A percentile compares a stretch with the other conserved stretches of the same genome.
phyloP scores from a whole-genome alignment of 2,888 invertebrate genomes.

The Hoplodrina ambigua region DNA sequence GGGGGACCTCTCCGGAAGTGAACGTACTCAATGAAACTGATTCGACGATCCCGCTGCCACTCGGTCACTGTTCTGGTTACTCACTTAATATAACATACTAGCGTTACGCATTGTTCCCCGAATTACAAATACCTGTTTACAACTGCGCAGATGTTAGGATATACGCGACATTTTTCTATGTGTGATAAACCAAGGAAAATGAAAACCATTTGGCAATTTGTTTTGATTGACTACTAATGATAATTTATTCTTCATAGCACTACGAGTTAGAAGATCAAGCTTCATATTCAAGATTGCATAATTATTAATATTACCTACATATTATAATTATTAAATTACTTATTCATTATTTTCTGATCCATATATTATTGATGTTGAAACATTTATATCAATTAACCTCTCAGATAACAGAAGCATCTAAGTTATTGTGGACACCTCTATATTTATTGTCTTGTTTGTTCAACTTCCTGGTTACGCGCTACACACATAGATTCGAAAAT shows the following conservation, averaged over 20 bases:
- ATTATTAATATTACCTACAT: background rate
- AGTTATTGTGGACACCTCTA: conserved; percentile 6
- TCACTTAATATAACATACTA: conserved; percentile 57
- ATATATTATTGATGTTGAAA: background rate
- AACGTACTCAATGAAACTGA: conserved; percentile 85
- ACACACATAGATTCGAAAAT: background rate
- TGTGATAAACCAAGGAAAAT: background rate
- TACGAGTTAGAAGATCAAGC: background rate
- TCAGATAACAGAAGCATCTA: conserved; percentile 6
- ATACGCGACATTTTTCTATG: background rate
- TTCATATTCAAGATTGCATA: background rate
- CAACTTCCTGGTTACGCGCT: conserved; percentile 18
- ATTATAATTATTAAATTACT: background rate
- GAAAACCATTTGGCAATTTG: background rate
- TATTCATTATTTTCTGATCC: background rate
- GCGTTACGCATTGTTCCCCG: conserved; percentile 42
- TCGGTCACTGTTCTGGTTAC: conserved; percentile 89
- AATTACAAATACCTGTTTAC: conserved; percentile 23
- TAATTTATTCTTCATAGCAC: background rate
- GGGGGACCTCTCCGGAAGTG: conserved; percentile 88
- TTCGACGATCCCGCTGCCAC: conserved; percentile 81
- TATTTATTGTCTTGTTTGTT: conserved; percentile 25
- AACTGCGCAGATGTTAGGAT: background rate
- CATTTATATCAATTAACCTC: conserved; percentile 18
- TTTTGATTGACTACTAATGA: background rate